Percentiles rank a stretch among this genome's conserved stretches.
Evolutionary conservation across 1,140 invertebrate species (phyloP).

Genomic region (Drosophila tsacasi): DNA sequence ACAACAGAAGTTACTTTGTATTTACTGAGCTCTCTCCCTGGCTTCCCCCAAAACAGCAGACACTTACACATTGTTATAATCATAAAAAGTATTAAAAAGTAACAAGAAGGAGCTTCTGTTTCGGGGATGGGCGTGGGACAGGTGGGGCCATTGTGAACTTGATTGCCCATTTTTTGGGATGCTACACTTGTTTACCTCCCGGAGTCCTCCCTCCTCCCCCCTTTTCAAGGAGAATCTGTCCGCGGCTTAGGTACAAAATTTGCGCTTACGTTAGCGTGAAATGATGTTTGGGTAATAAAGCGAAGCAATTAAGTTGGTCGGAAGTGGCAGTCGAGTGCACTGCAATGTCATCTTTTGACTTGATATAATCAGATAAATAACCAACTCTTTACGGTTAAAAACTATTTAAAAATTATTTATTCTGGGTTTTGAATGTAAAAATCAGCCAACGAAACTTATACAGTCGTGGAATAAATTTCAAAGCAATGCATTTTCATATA

Average conservation of each 20-base stretch:
- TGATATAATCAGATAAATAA: not conserved
- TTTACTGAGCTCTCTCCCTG: conserved; percentile 47
- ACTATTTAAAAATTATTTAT: not conserved
- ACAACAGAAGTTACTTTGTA: conserved; percentile 69
- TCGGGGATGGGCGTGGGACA: conserved; percentile 27
- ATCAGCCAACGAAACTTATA: accelerated
- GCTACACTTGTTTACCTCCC: conserved; percentile 76
- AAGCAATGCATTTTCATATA: not conserved
- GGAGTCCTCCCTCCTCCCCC: conserved; percentile 21
- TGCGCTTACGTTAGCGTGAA: conserved; percentile 81
- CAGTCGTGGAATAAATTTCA: accelerated
- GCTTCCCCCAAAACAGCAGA: conserved; percentile 32
- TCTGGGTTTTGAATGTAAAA: no score
- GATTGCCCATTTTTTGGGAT: conserved; percentile 78
- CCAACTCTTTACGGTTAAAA: accelerated
- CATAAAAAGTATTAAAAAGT: conserved; percentile 81
- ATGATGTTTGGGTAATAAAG: conserved; percentile 78
- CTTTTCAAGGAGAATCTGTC: conserved; percentile 49
- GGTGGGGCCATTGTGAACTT: conserved; percentile 76
- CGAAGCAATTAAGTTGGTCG: conserved; percentile 22
- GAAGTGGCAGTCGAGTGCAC: conserved; percentile 25
- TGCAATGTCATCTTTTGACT: not conserved
- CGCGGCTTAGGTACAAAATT: conserved; percentile 76
- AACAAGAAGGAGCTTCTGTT: conserved; percentile 50
- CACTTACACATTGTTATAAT: conserved; percentile 78